phyloP scores from a whole-genome alignment of 2,797 vertebrate species.

The Uromys caudimaculatus region DNA sequence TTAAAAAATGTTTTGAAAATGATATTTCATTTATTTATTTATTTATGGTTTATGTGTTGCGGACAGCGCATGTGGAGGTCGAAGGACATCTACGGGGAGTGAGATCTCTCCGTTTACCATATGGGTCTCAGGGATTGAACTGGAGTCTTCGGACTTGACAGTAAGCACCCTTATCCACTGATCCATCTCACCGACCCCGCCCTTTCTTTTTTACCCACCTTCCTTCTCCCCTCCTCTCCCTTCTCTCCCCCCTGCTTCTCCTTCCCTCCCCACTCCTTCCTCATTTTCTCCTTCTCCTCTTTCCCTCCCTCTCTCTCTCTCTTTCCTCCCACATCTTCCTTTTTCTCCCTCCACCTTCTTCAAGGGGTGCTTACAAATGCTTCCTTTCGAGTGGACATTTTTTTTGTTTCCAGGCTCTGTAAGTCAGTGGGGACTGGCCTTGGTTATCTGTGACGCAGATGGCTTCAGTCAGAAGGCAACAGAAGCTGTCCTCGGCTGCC shows the following conservation, averaged over 20 bases:
- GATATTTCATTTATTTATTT: neutral
- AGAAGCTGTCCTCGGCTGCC: neutral
- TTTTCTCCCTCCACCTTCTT: neutral
- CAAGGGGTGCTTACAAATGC: neutral
- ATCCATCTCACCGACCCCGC: no score
- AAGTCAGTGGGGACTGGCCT: neutral
- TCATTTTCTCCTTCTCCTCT: no score
- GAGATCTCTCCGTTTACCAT: neutral
- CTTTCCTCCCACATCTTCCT: no score
- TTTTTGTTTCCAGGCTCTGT: neutral
- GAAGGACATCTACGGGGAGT: neutral
- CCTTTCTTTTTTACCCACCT: neutral
- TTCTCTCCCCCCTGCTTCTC: neutral
- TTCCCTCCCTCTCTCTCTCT: no score
- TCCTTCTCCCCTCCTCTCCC: neutral
- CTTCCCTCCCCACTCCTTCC: no score
- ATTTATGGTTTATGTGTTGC: neutral
- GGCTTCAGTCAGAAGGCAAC: neutral
- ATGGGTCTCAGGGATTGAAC: neutral
- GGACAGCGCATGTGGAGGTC: neutral
- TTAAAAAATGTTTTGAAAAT: neutral
- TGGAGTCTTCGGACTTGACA: neutral
- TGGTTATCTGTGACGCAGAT: neutral
- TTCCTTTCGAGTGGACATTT: neutral
- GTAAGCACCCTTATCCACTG: neutral